Base-by-base conservation (phyloP, 1,140 invertebrate genomes). In the Saccostrea cuccullata region DNA sequence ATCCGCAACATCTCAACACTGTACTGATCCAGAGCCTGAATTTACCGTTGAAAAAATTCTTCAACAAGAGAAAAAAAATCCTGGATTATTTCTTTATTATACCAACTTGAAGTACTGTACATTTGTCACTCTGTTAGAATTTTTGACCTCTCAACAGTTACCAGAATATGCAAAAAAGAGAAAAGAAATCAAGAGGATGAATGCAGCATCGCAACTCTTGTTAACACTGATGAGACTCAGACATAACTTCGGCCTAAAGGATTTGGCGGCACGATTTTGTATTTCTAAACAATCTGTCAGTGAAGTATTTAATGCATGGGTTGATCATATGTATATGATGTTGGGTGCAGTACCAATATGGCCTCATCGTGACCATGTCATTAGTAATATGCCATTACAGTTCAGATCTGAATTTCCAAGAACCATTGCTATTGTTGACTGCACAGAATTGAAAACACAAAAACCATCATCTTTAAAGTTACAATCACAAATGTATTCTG, bases 221-320 rank as follows among this genome's bases (percentile, higher is more conserved):
- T 47, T 84, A 56, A 84, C 83, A 56, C 47, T 56, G 55, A 47
- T 47, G 40, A 30, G 55, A 15, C 55, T 84, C 30, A 30, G 83
- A 47, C 83, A 84, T 55, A 84, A 84, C 55, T 56, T 84, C 20
- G 88, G 88, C 17, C 17, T 90, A 13, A 91, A 90, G 58, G 88
- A 91, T 86, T 12, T 91, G 5, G 88, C 88, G 0, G 55, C 86
- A 23, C 84, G 91, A 30, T 91, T 91, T 70, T 23, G 56, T 85
- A 70, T 88, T 55, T 82, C 70, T 58, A 15, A 11, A 13, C 86
- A 87, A 82, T 26, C 70, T 82, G 47, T 82, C 36, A 82, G 86
- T 82, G 55, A 77, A 17, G 40, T 87, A 55, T 87, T 87, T 17
- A 55, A 55, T 36, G 17, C 86, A 20, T 77, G 70, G 55, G 56